Evolutionary conservation across 2,113 vertebrate species (phyloP).

Genomic region (Percopsis transmontana): DNA sequence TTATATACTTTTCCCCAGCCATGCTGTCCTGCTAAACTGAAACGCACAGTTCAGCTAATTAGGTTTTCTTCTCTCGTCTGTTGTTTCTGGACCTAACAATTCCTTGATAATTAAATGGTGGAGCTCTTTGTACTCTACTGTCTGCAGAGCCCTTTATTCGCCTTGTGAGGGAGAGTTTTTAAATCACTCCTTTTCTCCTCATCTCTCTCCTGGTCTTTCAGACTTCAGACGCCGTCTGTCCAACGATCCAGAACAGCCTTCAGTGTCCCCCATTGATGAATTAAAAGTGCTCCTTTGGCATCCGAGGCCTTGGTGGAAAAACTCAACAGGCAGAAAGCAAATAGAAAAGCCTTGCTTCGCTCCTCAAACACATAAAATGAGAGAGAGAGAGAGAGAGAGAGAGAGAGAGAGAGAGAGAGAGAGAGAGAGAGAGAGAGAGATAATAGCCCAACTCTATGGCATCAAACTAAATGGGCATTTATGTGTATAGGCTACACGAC

Average conservation of each 20-base stretch:
- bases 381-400: too few relatives aligned
- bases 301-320: constrained; percentile 39
- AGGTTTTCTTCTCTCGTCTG: constrained; percentile 59
- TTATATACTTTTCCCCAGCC: too few relatives aligned
- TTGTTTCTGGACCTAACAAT: constrained; percentile 67
- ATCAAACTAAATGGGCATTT: too few relatives aligned
- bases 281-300: constrained; percentile 66
- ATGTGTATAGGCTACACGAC: too few relatives aligned
- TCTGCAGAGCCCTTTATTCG: constrained; percentile 66
- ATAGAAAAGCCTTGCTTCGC: constrained; percentile 10
- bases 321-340: constrained; percentile 46
- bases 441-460: too few relatives aligned
- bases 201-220: constrained; percentile 45
- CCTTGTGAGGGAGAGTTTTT: constrained; percentile 58
- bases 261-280: constrained; percentile 54
- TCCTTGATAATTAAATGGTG: constrained; percentile 72
- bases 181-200: constrained; percentile 51
- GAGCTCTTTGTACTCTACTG: constrained; percentile 52
- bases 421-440: too few relatives aligned
- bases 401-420: too few relatives aligned
- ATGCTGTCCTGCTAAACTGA: too few relatives aligned
- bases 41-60: constrained; percentile 51
- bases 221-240: constrained; percentile 57
- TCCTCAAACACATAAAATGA: too few relatives aligned
- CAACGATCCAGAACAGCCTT: constrained; percentile 70